Evolutionary conservation across 1,140 invertebrate genomes (phyloP), one percentile per base, ranked within the genome.

Genomic region (Drosophila azteca): DNA sequence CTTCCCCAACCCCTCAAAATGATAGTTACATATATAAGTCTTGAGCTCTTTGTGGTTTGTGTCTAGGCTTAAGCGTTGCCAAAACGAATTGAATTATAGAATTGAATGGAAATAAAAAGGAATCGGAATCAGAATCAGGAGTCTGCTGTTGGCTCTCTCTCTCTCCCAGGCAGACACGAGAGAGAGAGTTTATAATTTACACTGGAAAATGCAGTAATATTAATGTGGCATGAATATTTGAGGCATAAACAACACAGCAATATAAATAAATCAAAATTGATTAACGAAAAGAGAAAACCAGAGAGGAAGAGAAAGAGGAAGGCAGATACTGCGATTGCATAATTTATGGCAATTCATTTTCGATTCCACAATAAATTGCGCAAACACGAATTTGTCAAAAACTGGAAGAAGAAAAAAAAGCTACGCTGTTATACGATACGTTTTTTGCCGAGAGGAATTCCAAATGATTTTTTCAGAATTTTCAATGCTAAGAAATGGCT

Each of bases 1-100:
- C n/a, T 9, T n/a, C 15, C 1, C n/a, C 13, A 31, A 24, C 11
- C 20, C 3, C 39, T 13, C 17, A 13, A 48, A 51, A 31, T 35
- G 59, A 13, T 79, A 82, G 54, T 70, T 48, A 53, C 53, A 45
- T 81, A 53, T 57, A 45, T 81, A 70, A 78, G 64, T 78, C 60
- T 74, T 60, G 65, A 78, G 70, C 82, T 85, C 82, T 59, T 73
- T 57, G 82, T 88, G 82, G 82, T 85, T 85, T 73, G 78, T 88
- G 79, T 85, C 75, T 85, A 87, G 78, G 82, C 81, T 39, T 87
- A 82, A 88, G 79, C 52, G 60, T 85, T 85, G 82, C 82, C 82
- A 85, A 85, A 87, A 61, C 79, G 83, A 87, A 74, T 81, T 79
- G 75, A 83, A 77, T 70, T 67, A 45, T 50, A 60, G 9, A 24